Percentiles rank a stretch among this genome's conserved stretches.
These are phyloP conservation scores for Aphrocallistes beatrix DNA, from an alignment of 37 sponge, comb jelly and placozoan species.

Conservation along the genomic window DNA sequence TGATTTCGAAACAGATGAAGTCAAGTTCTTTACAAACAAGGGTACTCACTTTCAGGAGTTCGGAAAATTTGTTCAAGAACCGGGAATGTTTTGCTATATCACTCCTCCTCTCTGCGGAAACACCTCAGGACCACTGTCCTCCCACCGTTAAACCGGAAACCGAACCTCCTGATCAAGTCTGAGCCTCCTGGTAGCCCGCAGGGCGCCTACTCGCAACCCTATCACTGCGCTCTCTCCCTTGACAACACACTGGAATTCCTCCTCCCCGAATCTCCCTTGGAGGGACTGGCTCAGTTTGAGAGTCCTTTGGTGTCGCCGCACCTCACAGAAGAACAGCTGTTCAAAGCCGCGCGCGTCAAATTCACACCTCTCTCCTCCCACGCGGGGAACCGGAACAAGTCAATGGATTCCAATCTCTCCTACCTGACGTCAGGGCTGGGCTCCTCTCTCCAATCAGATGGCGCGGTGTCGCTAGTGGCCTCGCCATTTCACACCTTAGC, in stretches of 20 bases:
- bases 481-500: background rate
- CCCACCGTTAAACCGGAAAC: too few relatives aligned
- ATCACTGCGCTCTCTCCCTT: background rate
- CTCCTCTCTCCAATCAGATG: background rate
- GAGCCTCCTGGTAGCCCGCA: too few relatives aligned
- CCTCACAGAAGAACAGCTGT: too few relatives aligned
- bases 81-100: too few relatives aligned
- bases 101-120: constrained; percentile 72
- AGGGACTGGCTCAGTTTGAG: background rate
- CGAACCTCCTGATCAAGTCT: too few relatives aligned
- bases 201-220: background rate
- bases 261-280: background rate
- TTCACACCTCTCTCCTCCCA: background rate
- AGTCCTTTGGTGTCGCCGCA: background rate
- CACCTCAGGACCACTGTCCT: constrained; percentile 87
- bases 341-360: background rate
- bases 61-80: too few relatives aligned
- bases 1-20: too few relatives aligned
- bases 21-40: too few relatives aligned
- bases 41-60: too few relatives aligned
- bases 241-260: background rate
- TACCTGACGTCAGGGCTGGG: constrained; percentile 4
- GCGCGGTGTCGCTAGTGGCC: background rate
- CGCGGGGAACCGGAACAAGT: background rate
- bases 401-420: background rate